These are phyloP conservation scores for Entelurus aequoreus DNA, from an alignment of 2,113 vertebrate genomes.

Conservation along the genomic window DNA sequence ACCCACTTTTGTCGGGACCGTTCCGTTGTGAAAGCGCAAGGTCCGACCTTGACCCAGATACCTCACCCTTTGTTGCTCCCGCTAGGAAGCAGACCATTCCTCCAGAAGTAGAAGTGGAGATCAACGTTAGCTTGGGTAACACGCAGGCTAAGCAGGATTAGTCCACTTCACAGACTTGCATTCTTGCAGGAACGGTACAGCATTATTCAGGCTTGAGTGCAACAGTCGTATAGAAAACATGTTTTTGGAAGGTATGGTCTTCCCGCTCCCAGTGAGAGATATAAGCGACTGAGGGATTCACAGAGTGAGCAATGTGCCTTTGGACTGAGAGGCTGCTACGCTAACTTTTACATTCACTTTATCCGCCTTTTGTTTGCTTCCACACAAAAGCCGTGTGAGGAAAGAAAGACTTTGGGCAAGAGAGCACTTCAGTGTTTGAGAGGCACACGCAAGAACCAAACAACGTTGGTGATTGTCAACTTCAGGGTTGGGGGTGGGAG, in stretches of 20 bases:
- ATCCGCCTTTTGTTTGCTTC: conserved; percentile 26
- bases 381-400: conserved; percentile 9
- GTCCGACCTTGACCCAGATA: neutral
- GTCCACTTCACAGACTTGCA: conserved; percentile 46
- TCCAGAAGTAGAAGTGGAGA: conserved; percentile 12
- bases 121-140: conserved; percentile 45
- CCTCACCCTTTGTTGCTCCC: too few relatives aligned
- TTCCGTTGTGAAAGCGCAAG: too few relatives aligned
- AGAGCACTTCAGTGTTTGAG: conserved; percentile 34
- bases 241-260: conserved; percentile 17
- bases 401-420: conserved; percentile 45
- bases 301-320: conserved; percentile 24
- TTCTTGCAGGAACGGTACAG: conserved; percentile 26
- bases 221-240: conserved; percentile 32
- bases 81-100: too few relatives aligned
- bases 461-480: conserved; percentile 34
- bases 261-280: conserved; percentile 24
- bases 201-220: conserved; percentile 49
- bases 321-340: conserved; percentile 26
- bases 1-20: too few relatives aligned
- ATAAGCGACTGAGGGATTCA: conserved; percentile 36
- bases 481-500: conserved; percentile 4
- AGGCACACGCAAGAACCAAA: conserved; percentile 33
- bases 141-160: conserved; percentile 58
- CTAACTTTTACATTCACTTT: conserved; percentile 53